These are phyloP conservation scores for Polietes domitor DNA, from an alignment of 2,888 invertebrate species.

Conservation along the genomic window DNA sequence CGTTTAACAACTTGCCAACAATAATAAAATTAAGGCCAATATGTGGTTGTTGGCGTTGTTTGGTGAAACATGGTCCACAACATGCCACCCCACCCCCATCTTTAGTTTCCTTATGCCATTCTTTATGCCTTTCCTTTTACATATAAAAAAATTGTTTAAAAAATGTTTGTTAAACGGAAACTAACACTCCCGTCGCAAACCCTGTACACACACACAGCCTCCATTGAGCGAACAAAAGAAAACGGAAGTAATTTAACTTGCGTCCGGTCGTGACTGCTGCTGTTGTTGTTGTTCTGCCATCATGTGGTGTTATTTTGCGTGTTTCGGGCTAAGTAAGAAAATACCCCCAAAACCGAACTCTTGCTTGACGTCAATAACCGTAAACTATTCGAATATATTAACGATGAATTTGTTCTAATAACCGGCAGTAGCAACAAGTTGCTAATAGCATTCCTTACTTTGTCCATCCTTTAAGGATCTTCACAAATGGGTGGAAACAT, in stretches of 20 bases:
- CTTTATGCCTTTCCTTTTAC: not conserved
- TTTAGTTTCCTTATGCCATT: not conserved
- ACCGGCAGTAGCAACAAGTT: not conserved
- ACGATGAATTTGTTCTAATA: not conserved
- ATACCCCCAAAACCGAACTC: too few species aligned
- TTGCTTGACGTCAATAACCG: not conserved
- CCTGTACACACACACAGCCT: not conserved
- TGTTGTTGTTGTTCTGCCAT: not conserved
- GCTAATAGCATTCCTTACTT: not conserved
- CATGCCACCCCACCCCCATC: not conserved
- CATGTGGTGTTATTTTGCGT: not conserved
- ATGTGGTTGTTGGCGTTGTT: constrained; percentile 13
- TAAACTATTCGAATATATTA: not conserved
- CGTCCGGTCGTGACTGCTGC: not conserved
- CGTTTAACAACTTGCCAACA: not conserved
- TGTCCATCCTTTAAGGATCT: too few species aligned
- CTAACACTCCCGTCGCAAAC: not conserved
- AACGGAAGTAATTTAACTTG: not conserved
- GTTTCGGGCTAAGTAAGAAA: too few species aligned
- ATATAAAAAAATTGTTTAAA: not conserved
- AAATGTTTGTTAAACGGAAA: constrained; percentile 1
- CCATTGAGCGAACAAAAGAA: not conserved
- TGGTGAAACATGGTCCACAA: not conserved
- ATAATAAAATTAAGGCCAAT: constrained; percentile 27
- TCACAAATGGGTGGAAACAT: too few species aligned